Base-by-base conservation (phyloP, 2,888 invertebrate species). In the Penaeus monodon region DNA sequence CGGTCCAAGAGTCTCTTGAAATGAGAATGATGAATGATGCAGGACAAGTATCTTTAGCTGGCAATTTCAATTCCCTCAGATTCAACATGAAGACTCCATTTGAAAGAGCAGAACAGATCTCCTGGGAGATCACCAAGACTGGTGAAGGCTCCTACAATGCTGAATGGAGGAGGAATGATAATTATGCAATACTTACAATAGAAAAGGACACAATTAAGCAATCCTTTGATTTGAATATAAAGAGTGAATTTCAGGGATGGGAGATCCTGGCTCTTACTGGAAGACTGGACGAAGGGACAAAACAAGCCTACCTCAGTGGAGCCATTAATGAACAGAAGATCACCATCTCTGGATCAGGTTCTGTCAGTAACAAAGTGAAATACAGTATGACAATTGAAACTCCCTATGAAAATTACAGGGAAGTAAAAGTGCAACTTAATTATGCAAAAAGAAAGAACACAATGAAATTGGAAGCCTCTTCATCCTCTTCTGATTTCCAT, bases 1-100 rank as follows among this genome's bases (percentile, higher is more conserved):
- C 81, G 90, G 27, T 64, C 83, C 64, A 90, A 85, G 79, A 78
- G 66, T 90, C 90, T 8, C 44, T 90, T 29, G 88, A 87, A 70
- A 87, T 88, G 83, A 66, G 74, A 27, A 88, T 90, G 87, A 88
- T 88, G 88, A 88, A 87, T 85, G 90, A 90, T 64, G 82, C 68
- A 22, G 84, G 76, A 17, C 65, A 76, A 57, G 88, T 78, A 17
- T 80, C 86, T 20, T 77, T 90, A 33, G 12, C 49, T 17, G 83
- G 87, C 38, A 90, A 68, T 78, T 90, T 90, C 68, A 84, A 90
- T 66, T 82, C 85, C 12, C 57, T 88, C 27, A 80, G 78, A 65
- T 49, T 90, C 17, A 44, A 86, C 10, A 64, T 88, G 12, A 88
- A 84, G 66, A 87, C 88, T 29, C 85, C 87, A 44, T 90, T 86